These are phyloP conservation scores for Luehdorfia chinensis DNA, from an alignment of 1,140 invertebrate species.

Conservation along the genomic window DNA sequence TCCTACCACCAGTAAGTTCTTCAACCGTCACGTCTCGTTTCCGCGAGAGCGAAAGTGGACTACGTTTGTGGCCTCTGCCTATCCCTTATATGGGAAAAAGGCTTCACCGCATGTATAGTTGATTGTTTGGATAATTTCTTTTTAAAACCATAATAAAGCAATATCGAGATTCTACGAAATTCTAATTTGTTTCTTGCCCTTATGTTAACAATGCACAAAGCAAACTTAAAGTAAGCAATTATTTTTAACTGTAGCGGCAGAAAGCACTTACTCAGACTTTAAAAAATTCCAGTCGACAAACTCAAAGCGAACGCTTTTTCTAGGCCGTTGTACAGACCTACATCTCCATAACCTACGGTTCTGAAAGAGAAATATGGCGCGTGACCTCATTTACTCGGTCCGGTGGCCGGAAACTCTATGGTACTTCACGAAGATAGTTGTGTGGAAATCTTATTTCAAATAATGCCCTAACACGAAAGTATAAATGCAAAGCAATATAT, in stretches of 20 bases:
- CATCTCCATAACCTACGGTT: background rate
- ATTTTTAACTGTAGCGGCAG: constrained; percentile 1
- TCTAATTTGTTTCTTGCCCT: too few species aligned
- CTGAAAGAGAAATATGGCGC: constrained; percentile 17
- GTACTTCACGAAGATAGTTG: constrained; percentile 6
- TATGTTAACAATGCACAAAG: constrained; percentile 6
- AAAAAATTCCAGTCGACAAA: constrained; percentile 11
- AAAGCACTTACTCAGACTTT: constrained; percentile 6
- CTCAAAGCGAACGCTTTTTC: constrained; percentile 15
- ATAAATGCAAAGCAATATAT: too few species aligned
- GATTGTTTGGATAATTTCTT: too few species aligned
- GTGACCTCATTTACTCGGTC: constrained; percentile 15
- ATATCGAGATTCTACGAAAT: too few species aligned
- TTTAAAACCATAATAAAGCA: too few species aligned
- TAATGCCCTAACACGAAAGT: too few species aligned
- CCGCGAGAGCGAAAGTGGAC: too few species aligned
- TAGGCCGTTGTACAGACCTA: constrained; percentile 9
- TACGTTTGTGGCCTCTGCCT: too few species aligned
- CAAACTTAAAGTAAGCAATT: background rate
- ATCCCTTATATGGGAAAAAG: too few species aligned
- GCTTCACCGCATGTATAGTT: too few species aligned
- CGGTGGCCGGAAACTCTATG: constrained; percentile 10
- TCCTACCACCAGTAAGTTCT: too few species aligned
- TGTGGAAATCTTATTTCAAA: constrained; percentile 11
- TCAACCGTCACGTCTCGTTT: too few species aligned